Base-by-base conservation (phyloP, 2,797 vertebrate species). In the Heliangelus exortis region DNA sequence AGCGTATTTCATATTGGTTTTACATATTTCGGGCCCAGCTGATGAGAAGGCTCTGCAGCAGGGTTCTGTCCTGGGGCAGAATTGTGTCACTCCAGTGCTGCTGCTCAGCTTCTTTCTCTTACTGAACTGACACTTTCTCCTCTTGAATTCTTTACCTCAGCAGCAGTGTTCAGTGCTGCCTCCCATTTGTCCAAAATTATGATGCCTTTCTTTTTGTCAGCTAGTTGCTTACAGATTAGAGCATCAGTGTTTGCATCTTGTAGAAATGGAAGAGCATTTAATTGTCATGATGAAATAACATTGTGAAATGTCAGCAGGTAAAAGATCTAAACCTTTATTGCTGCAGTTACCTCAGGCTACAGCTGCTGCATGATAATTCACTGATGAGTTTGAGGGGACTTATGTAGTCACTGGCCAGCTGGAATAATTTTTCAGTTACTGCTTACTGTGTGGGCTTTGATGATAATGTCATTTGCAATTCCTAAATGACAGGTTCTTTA, bases 71-170 rank as follows among this genome's bases (percentile, higher is more conserved):
- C 87, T 87, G 23, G 58, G 80, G 90, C 81, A 91, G 77, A 89
- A 78, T 43, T n/a, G 15, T 95, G 86, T 93, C 93, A 75, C 89
- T 88, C 87, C 62, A 75, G 84, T 80, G 45, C 45, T 80, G 58
- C 51, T 89, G 16, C 65, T 95, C 19, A 5, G 39, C 73, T 91
- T 93, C 72, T 89, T 87, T 23, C 25, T 84, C 26, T 65, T 72
- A 77, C 77, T 84, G 84, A 93, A 66, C 43, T 95, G 93, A 91
- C 89, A 94, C 28, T 91, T 95, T 65, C 57, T 91, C 48, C 47
- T 83, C 84, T 66, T 80, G 78, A 92, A 68, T 93, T 92, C 85
- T 84, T 58, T 87, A 57, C 59, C 36, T 94, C 85, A 93, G 80
- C 90, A 88, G 43, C 80, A 73, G 29, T 63, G 23, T 87, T 96